Evolutionary conservation across 2,888 invertebrate species (phyloP).

Genomic region (Toxonevra muliebris): DNA sequence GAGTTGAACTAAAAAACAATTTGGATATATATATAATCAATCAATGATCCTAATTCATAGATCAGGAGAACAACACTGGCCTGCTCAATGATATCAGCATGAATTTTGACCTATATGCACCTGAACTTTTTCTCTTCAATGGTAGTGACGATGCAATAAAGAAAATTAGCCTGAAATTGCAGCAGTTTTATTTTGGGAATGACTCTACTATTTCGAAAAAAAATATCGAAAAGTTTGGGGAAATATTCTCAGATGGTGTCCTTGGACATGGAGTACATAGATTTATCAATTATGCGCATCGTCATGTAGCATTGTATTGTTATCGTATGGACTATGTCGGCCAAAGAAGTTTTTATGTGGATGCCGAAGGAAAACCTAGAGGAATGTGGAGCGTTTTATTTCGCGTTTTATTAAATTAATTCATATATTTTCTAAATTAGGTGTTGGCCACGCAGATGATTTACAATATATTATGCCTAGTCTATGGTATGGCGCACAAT

Average conservation of each 20-base stretch:
- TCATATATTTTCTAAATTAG: conserved; percentile 24
- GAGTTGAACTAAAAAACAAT: no score
- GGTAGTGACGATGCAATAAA: not conserved
- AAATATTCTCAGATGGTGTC: conserved; percentile 70
- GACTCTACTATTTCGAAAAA: conserved; percentile 5
- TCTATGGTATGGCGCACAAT: conserved; percentile 48
- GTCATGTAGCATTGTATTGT: conserved; percentile 68
- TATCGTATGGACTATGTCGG: conserved; percentile 71
- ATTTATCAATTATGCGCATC: conserved; percentile 68
- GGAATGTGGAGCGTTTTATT: conserved; percentile 38
- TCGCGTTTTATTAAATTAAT: not conserved
- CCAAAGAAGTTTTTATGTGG: conserved; percentile 66
- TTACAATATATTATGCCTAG: conserved; percentile 53
- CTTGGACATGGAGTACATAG: conserved; percentile 70
- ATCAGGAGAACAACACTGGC: conserved; percentile 42
- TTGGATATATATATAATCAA: not conserved
- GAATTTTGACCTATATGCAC: conserved; percentile 53
- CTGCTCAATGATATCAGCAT: conserved; percentile 50
- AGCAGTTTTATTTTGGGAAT: conserved; percentile 44
- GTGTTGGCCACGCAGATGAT: conserved; percentile 54
- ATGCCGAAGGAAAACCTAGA: conserved; percentile 60
- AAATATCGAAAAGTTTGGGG: conserved; percentile 46
- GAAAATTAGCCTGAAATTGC: conserved; percentile 29
- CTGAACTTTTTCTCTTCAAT: conserved; percentile 65
- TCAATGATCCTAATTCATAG: conserved; percentile 31